These are phyloP conservation scores for Pteropus rufus DNA, from an alignment of 2,797 vertebrate genomes.

Conservation along the genomic window DNA sequence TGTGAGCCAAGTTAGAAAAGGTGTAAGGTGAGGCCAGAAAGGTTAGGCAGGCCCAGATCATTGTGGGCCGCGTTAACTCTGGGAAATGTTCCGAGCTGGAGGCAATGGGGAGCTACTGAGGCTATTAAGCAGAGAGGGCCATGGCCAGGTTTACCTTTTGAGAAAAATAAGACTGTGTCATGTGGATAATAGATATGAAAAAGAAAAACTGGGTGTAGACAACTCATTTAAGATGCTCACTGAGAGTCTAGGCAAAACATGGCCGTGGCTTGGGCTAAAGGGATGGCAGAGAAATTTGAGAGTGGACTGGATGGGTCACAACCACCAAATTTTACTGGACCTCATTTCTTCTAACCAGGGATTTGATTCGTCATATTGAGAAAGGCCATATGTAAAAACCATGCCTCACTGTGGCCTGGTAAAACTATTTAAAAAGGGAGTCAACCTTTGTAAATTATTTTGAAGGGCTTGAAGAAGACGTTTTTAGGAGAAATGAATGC, in stretches of 20 bases:
- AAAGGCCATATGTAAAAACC: constrained; percentile 38
- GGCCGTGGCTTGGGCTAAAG: not conserved
- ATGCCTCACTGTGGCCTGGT: not conserved
- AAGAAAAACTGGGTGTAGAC: not conserved
- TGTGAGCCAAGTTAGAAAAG: not conserved
- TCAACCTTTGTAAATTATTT: constrained; percentile 55
- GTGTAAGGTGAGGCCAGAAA: not conserved
- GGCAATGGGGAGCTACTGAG: not conserved
- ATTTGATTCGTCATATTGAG: not conserved
- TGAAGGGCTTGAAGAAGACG: constrained; percentile 15
- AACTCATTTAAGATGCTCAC: not conserved
- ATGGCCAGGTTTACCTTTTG: not conserved
- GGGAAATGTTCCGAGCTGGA: not conserved
- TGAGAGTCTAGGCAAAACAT: not conserved
- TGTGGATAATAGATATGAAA: not conserved
- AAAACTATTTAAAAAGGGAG: constrained; percentile 46
- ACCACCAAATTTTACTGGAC: not conserved
- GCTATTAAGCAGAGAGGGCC: not conserved
- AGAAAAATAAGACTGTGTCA: not conserved
- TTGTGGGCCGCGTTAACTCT: too few relatives aligned
- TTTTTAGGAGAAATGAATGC: constrained; percentile 58
- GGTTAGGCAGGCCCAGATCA: not conserved
- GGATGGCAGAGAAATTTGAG: not conserved
- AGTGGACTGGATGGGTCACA: not conserved
- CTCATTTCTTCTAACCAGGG: not conserved